A percentile compares a stretch with the other conserved stretches of the same genome.
These are phyloP conservation scores for Cheiracanthium punctorium DNA, from an alignment of 2,888 invertebrate genomes.

Conservation along the genomic window DNA sequence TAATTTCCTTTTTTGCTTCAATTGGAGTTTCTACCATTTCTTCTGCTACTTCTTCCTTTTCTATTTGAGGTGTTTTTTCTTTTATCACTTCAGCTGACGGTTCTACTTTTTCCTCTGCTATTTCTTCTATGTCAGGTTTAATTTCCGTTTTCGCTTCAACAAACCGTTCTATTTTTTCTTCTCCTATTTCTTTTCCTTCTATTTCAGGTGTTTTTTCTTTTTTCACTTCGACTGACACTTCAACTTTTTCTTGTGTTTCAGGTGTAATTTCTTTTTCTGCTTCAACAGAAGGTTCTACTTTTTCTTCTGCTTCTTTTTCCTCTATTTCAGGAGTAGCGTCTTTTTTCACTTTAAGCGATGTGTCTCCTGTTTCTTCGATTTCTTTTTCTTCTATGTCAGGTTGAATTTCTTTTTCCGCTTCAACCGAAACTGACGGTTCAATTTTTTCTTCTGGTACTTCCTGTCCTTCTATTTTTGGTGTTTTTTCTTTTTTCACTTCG, in stretches of 20 bases:
- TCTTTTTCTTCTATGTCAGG: neutral
- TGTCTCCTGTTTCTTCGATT: too few species aligned
- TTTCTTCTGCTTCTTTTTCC: neutral
- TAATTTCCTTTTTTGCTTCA: neutral
- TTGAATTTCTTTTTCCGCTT: constrained; percentile 16
- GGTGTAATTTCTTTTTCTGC: neutral
- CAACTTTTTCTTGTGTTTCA: neutral
- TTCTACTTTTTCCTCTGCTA: neutral
- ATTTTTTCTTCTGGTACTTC: constrained; percentile 1
- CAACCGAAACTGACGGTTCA: neutral
- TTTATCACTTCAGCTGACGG: neutral
- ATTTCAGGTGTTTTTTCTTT: too few species aligned
- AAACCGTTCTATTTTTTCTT: neutral
- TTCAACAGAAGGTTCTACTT: neutral
- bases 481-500: neutral
- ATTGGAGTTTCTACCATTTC: neutral
- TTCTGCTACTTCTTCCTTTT: neutral
- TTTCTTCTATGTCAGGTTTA: neutral
- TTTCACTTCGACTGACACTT: too few species aligned
- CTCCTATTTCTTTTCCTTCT: too few species aligned
- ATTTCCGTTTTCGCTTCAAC: neutral
- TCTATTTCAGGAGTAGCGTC: neutral
- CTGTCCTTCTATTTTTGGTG: neutral
- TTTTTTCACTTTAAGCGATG: neutral
- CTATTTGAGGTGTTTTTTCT: neutral